These are phyloP conservation scores for Thera britannica DNA, from an alignment of 2,888 invertebrate genomes.

Conservation along the genomic window DNA sequence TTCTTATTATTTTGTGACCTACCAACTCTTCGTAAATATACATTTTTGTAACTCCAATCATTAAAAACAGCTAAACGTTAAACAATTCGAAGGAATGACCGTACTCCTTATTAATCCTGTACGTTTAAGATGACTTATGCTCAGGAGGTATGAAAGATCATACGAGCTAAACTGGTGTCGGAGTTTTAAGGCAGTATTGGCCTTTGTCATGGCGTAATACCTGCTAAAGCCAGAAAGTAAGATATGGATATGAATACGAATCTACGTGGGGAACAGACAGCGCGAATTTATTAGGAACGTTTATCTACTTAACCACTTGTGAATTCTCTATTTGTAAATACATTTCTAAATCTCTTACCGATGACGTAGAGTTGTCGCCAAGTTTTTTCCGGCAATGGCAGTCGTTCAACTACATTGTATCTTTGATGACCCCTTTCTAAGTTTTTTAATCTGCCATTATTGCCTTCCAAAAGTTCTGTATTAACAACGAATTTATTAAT, in stretches of 20 bases:
- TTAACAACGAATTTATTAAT: conserved; percentile 33
- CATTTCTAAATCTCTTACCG: neutral
- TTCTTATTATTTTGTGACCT: too few relatives aligned
- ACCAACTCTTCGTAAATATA: neutral
- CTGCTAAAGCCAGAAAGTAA: neutral
- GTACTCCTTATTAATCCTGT: neutral
- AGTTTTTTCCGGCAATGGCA: neutral
- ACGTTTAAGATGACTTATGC: conserved; percentile 26
- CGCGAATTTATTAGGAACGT: conserved; percentile 61
- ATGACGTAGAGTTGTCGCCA: neutral
- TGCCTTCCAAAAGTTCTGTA: conserved; percentile 17
- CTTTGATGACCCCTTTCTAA: neutral
- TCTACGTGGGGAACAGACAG: conserved; percentile 56
- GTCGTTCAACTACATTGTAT: neutral
- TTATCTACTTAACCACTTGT: conserved; percentile 40
- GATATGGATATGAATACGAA: conserved; percentile 23
- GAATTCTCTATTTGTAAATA: conserved; percentile 12
- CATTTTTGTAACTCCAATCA: neutral
- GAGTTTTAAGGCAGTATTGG: neutral
- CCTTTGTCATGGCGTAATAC: neutral
- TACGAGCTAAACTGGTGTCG: neutral
- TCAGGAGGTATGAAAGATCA: conserved; percentile 21
- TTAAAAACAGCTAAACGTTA: neutral
- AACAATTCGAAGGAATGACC: neutral
- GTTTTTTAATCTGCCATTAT: conserved; percentile 19